These are phyloP conservation scores for Strix uralensis DNA, from an alignment of 2,113 vertebrate genomes.

Conservation along the genomic window DNA sequence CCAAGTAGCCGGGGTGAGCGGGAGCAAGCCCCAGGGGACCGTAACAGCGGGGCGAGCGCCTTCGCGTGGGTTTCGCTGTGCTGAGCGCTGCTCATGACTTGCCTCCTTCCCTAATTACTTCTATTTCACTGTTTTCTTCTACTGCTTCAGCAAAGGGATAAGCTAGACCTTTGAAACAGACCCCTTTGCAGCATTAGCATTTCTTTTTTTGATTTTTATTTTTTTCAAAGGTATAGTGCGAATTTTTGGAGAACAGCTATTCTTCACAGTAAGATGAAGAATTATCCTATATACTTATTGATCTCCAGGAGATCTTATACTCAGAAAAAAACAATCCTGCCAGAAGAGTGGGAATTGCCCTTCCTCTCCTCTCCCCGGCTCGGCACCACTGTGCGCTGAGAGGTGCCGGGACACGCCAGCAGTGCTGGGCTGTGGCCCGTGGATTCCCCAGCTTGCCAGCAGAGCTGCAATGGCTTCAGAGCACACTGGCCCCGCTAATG, in stretches of 20 bases:
- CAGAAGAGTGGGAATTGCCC: background rate
- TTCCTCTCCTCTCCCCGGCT: background rate
- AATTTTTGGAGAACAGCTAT: background rate
- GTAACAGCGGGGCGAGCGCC: rapidly evolving
- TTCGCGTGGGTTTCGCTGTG: background rate
- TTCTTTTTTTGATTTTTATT: background rate
- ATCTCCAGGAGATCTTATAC: background rate
- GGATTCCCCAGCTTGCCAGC: background rate
- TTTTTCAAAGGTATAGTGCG: background rate
- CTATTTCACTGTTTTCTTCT: background rate
- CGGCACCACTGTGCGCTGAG: rapidly evolving
- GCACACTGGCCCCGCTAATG: background rate
- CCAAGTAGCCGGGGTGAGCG: background rate
- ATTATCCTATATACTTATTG: background rate
- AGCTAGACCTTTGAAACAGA: background rate
- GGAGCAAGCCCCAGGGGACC: background rate
- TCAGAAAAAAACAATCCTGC: background rate
- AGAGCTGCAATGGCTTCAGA: background rate
- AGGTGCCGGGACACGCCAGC: rapidly evolving
- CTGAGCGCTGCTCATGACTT: background rate
- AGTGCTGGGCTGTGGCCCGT: rapidly evolving
- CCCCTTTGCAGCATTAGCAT: background rate
- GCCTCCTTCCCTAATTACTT: background rate
- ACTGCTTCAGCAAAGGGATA: background rate
- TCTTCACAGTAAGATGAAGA: background rate